A percentile compares a stretch with the other conserved stretches of the same genome.
Evolutionary conservation across 2,797 vertebrate species (phyloP).

Genomic region (Lepilemur ruficaudatus): DNA sequence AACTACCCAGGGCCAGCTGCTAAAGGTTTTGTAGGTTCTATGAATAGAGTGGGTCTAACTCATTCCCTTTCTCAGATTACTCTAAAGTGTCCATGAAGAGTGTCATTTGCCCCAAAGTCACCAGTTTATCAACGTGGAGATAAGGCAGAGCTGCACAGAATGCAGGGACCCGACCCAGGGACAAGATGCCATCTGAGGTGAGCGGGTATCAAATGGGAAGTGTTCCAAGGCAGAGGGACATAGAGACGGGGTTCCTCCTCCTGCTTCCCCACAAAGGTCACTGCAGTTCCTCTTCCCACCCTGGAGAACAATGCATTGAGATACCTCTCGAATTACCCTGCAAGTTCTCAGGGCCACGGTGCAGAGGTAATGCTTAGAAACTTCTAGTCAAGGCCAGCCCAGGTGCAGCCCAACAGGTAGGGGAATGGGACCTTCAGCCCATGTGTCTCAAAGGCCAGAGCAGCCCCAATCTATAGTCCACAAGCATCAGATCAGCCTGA

Average conservation of each 20-base stretch:
- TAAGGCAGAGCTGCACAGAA: not conserved
- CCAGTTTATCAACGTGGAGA: not conserved
- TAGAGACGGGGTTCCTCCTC: not conserved
- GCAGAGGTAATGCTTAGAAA: not conserved
- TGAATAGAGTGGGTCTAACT: not conserved
- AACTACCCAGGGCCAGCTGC: not conserved
- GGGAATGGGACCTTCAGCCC: not conserved
- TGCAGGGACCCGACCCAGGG: not conserved
- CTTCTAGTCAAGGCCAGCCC: not conserved
- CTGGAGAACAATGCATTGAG: slow-evolving; percentile 17
- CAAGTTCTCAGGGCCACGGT: not conserved
- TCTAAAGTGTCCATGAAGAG: not conserved
- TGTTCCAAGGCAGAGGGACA: not conserved
- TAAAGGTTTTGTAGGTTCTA: not conserved
- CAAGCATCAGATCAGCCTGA: not conserved
- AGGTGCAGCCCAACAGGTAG: not conserved
- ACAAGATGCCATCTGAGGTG: not conserved
- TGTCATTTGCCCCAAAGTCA: not conserved
- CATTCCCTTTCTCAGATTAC: not conserved
- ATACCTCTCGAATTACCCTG: slow-evolving; percentile 66
- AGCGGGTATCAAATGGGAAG: not conserved
- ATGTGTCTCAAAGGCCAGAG: not conserved
- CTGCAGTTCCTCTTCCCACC: slow-evolving; percentile 50
- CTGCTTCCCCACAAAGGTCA: not conserved
- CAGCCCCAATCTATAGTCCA: not conserved